Conservation (phyloP, 2,113 vertebrate species). For the Notarius quadriscutis region DNA sequence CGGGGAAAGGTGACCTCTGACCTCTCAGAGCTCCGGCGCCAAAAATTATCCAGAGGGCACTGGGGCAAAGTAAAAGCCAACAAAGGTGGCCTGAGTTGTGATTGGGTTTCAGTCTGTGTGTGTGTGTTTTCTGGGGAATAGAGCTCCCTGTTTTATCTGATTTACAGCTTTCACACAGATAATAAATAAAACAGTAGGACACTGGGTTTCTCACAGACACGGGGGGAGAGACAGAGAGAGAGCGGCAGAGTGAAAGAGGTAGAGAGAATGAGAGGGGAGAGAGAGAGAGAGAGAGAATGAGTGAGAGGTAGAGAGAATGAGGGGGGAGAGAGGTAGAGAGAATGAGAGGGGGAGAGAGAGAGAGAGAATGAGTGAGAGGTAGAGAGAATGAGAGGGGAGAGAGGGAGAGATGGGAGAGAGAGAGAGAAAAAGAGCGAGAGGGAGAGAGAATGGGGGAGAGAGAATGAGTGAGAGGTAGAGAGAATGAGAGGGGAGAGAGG, state of each 20-base stretch:
- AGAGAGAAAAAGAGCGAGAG: background rate
- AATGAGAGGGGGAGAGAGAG: background rate
- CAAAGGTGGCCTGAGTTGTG: slow-evolving; percentile 60
- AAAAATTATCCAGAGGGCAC: slow-evolving; percentile 64
- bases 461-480: background rate
- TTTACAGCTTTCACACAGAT: slow-evolving; percentile 38
- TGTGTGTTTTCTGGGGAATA: slow-evolving; percentile 20
- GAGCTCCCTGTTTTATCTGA: slow-evolving; percentile 43
- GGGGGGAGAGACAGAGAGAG: too few species aligned
- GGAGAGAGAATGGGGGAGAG: background rate
- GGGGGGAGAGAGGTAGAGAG: background rate
- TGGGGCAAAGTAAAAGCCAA: slow-evolving; percentile 59
- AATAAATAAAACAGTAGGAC: slow-evolving; percentile 44
- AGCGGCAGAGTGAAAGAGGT: too few species aligned
- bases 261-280: background rate
- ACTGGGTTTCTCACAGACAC: background rate
- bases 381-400: background rate
- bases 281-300: background rate
- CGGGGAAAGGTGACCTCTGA: slow-evolving; percentile 55
- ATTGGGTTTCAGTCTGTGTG: slow-evolving; percentile 65
- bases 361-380: background rate
- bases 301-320: background rate
- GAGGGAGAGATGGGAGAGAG: background rate
- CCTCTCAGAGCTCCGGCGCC: background rate
- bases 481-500: background rate